Evolutionary conservation across 1,140 invertebrate genomes (phyloP), one percentile per base, ranked within the genome.

Genomic region (Papilio machaon): DNA sequence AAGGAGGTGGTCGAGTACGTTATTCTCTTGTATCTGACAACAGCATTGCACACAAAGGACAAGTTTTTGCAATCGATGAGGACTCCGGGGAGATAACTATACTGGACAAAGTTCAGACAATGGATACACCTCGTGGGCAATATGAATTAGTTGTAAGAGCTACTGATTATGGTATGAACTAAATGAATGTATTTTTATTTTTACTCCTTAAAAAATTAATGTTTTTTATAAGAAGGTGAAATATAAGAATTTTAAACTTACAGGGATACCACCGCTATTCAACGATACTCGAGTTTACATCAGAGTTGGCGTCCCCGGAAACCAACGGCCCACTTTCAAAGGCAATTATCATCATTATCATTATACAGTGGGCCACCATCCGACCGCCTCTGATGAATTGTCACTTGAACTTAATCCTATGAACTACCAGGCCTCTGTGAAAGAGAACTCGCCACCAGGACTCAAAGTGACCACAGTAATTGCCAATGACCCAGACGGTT

Each of bases 401-500:
- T 95, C 90, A 7, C 91, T 93, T 35, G 93, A 95, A 73, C 83
- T 92, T 2, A 96, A 96, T 52, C 96, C 96, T 0, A 96, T 95
- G 84, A 96, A 95, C 73, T 97, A 97, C 84, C 95, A 96, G 80
- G 96, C 96, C 0, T 96, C 95, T 30, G 95, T 98, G 17, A 94
- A 95, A 46, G 97, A 98, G 95, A 96, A 97, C 89, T 96, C 97
- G 0, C 88, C 93, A 1, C 89, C 96, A 5, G 97, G 97, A n/a
- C 96, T 96, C 11, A 96, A 96, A 91, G 96, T 98, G 0, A 96
- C 97, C 1, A 95, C 94, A 46, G 96, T 98, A 0, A 86, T 95
- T 38, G 97, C 97, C 0, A 97, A 96, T 82, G 97, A 97, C 92
- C 97, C 97, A 0, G 97, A 97, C 92, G 97, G 97, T 0, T 94